Base-by-base conservation (phyloP, 2,113 vertebrate genomes). In the Pachypanchax playfairii region DNA sequence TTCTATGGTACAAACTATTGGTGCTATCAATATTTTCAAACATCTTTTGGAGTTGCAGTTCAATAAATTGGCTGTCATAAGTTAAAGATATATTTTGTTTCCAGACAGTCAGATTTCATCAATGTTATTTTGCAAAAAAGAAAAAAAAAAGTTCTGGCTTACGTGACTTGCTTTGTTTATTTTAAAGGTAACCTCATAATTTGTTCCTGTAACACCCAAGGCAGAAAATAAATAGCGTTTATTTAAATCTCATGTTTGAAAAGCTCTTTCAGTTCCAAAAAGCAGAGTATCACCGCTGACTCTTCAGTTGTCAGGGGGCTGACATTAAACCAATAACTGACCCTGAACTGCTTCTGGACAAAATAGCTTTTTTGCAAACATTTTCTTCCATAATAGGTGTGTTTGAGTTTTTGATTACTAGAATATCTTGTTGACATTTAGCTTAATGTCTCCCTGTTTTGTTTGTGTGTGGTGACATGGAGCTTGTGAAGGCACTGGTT, bases 21-120 rank as follows among this genome's bases (percentile, higher is more conserved):
- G 89, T 91, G 85, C 85, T 91, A 90, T 81, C 38, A 81, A 83
- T 80, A 84, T 67, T 75, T 80, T 83, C 53, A 82, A 84, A 91
- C 85, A 88, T 88, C 64, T 88, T 89, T 88, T 92, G 88, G 92
- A 91, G 86, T 93, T 92, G 79, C 91, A 93, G 92, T 92, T 92
- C 78, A 90, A 88, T 83, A 75, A 88, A 75, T 83, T 89, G 92
- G 90, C 88, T 89, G 85, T 91, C 77, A 87, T 54, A 82, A 79
- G 83, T 86, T 71, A 75, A 87, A 85, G 85, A 85, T 12, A 78
- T 89, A 61, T 44, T 29, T 21, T 88, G 89, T 87, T 87, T 64
- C 89, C 90, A 90, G 89, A 89, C 87, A 85, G 90, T 90, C 85
- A 84, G 56, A 18, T 84, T 11, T 15, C 1, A 15, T 51, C n/a